Conservation (phyloP, 1,140 invertebrate genomes). For the Vanessa tameamea region DNA sequence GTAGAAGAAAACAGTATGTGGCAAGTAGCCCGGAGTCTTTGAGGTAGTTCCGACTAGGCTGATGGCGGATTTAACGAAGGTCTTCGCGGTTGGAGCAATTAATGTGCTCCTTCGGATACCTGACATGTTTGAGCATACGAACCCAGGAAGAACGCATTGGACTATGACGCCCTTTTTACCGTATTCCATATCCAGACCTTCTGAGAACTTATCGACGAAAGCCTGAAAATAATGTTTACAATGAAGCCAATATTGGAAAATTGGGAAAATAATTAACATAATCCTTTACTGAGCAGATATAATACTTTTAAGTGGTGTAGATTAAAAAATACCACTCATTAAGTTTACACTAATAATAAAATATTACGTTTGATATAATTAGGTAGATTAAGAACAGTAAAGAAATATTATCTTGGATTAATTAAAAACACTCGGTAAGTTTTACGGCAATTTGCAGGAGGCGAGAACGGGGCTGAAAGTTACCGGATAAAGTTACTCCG, state of each 20-base stretch:
- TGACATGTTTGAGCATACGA: conserved; percentile 95
- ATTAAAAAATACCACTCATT: no score
- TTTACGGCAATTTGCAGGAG: no score
- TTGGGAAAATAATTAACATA: background rate
- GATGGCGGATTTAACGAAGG: conserved; percentile 89
- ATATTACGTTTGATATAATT: no score
- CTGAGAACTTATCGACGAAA: conserved; percentile 92
- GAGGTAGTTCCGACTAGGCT: conserved; percentile 88
- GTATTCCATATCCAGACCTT: conserved; percentile 91
- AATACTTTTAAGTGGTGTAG: background rate
- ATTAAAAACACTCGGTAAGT: no score
- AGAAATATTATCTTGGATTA: no score
- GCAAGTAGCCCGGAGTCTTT: conserved; percentile 89
- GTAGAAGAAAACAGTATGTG: conserved; percentile 85
- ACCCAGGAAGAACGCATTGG: conserved; percentile 93
- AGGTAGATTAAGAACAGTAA: no score
- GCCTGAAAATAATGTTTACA: conserved; percentile 79
- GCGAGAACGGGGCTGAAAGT: no score
- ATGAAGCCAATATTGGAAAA: background rate
- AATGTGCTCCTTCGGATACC: conserved; percentile 90
- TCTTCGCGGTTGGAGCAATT: conserved; percentile 89
- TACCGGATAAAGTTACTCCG: no score
- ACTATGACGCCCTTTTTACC: conserved; percentile 88
- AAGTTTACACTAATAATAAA: no score
- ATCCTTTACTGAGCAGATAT: background rate